Percentiles rank a stretch among this genome's conserved stretches.
Evolutionary conservation across 2,113 vertebrate genomes (phyloP).

Genomic region (Malurus elegans): DNA sequence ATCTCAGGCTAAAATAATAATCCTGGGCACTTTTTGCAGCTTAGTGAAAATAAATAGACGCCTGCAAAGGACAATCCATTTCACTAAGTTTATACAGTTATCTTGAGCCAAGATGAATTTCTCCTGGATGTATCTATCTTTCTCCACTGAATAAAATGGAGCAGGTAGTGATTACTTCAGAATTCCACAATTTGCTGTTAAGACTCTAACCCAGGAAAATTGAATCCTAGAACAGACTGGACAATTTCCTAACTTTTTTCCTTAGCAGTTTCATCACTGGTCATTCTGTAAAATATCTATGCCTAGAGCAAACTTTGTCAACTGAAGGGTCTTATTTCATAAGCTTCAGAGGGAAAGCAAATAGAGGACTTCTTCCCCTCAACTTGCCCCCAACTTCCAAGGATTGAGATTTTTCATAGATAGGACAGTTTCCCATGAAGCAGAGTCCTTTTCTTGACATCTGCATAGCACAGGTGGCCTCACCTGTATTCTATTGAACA

Average conservation of each 20-base stretch:
- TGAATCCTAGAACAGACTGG: neutral
- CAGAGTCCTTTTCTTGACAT: neutral
- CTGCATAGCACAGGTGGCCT: neutral
- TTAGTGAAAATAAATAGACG: slow-evolving; percentile 30
- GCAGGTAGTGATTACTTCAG: neutral
- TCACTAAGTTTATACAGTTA: neutral
- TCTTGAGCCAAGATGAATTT: neutral
- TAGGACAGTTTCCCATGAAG: neutral
- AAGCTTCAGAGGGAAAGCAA: neutral
- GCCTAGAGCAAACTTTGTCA: neutral
- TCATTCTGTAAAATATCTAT: neutral
- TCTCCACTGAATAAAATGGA: neutral
- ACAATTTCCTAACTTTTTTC: neutral
- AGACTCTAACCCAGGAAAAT: neutral
- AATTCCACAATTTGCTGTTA: neutral
- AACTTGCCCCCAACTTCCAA: rapidly evolving
- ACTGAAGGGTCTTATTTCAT: neutral
- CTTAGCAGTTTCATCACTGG: neutral
- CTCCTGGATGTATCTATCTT: neutral
- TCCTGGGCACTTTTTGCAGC: neutral
- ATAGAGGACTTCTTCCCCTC: neutral
- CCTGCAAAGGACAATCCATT: neutral
- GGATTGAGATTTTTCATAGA: neutral
- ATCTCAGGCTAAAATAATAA: neutral
- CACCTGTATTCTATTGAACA: neutral